phyloP scores from a whole-genome alignment of 2,888 invertebrate genomes.

The Drosophila phalerata region DNA sequence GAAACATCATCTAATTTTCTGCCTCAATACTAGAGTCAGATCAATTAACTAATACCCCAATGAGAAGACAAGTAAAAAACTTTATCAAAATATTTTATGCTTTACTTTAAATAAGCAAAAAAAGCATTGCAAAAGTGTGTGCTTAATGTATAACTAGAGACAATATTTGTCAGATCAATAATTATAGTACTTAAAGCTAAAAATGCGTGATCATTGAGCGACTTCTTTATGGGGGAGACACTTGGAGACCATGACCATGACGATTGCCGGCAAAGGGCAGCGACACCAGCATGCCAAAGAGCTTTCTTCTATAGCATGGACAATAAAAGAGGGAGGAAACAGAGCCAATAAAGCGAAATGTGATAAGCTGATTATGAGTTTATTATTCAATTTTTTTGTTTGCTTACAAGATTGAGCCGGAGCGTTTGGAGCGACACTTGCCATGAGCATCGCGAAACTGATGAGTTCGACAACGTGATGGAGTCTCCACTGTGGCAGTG shows the following conservation, averaged over 20 bases:
- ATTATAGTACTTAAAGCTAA: constrained; percentile 35
- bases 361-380: constrained; percentile 62
- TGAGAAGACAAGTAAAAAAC: background rate
- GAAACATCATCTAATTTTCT: background rate
- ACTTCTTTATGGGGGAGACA: constrained; percentile 43
- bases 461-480: constrained; percentile 69
- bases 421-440: constrained; percentile 72
- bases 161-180: constrained; percentile 7
- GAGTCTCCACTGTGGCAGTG: constrained; percentile 22
- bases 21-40: background rate
- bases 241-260: constrained; percentile 54
- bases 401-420: constrained; percentile 81
- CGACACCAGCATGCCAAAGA: constrained; percentile 77
- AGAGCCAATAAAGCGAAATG: constrained; percentile 15
- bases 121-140: background rate
- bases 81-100: background rate
- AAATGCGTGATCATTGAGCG: constrained; percentile 35
- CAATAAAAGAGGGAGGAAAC: constrained; percentile 20
- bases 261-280: constrained; percentile 71
- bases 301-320: constrained; percentile 73
- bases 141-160: constrained; percentile 30
- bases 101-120: constrained; percentile 33
- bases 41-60: constrained; percentile 9
- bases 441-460: constrained; percentile 76
- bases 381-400: constrained; percentile 37